Evolutionary conservation across 2,888 invertebrate species (phyloP).

Genomic region (Galerucella pusilla): DNA sequence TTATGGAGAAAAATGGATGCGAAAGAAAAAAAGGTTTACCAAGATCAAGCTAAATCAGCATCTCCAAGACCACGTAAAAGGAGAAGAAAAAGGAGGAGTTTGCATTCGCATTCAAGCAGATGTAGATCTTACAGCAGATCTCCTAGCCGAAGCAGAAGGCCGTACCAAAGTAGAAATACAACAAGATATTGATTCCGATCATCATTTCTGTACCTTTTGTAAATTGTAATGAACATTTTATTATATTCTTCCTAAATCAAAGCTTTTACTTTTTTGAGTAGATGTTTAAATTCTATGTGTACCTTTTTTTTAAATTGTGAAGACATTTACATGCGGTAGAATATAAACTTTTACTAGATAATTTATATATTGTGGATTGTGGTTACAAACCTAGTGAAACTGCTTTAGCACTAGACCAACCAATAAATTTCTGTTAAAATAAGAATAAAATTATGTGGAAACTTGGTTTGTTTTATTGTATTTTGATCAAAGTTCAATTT

Average conservation of each 20-base stretch:
- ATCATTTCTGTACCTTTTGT: neutral
- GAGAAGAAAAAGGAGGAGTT: slow-evolving; percentile 14
- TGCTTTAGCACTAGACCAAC: too few species aligned
- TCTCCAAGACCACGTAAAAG: slow-evolving; percentile 16
- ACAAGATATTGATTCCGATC: neutral
- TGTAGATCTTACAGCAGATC: slow-evolving; percentile 18
- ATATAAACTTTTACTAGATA: too few species aligned
- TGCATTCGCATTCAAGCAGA: slow-evolving; percentile 20
- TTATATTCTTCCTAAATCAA: neutral
- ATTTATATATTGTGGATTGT: too few species aligned
- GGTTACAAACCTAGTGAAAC: too few species aligned
- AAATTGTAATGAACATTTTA: neutral
- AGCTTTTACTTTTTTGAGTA: too few species aligned
- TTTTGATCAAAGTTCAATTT: too few species aligned
- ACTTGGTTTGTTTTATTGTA: too few species aligned
- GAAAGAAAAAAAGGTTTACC: slow-evolving; percentile 41
- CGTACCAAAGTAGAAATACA: neutral
- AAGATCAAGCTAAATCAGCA: slow-evolving; percentile 39
- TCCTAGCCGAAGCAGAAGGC: neutral
- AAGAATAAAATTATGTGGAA: too few species aligned
- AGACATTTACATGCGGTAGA: too few species aligned
- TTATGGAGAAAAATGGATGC: slow-evolving; percentile 46
- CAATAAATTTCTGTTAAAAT: too few species aligned
- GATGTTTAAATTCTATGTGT: too few species aligned
- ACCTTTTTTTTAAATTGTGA: too few species aligned